phyloP scores from a whole-genome alignment of 2,888 invertebrate genomes.

The Phlogophora meticulosa region DNA sequence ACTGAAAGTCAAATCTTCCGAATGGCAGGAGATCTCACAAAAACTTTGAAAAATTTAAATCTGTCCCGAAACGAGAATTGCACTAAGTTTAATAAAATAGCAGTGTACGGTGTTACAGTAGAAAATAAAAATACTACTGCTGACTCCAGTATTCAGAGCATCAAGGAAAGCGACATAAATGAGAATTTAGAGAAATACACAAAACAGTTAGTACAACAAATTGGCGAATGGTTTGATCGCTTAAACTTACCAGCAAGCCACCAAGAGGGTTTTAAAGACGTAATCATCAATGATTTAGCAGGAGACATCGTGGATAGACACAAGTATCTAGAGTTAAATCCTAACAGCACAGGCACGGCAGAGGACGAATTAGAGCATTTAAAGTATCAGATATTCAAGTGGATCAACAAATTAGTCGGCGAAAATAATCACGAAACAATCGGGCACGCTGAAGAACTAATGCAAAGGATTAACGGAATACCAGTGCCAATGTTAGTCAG shows the following conservation, averaged over 20 bases:
- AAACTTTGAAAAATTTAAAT: constrained; percentile 29
- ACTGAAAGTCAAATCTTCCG: constrained; percentile 31
- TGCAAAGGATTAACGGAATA: constrained; percentile 74
- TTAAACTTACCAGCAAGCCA: constrained; percentile 63
- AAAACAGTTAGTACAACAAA: constrained; percentile 72
- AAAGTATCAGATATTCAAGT: constrained; percentile 83
- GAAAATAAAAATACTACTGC: constrained; percentile 10
- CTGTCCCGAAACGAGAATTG: neutral
- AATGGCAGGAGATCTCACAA: constrained; percentile 35
- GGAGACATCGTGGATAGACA: constrained; percentile 80
- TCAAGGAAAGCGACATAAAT: constrained; percentile 61
- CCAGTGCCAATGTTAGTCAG: constrained; percentile 67
- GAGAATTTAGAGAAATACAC: constrained; percentile 65
- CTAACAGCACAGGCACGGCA: constrained; percentile 57
- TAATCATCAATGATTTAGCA: constrained; percentile 76
- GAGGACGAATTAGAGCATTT: constrained; percentile 79
- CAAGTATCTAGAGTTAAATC: constrained; percentile 78
- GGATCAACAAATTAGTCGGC: constrained; percentile 76
- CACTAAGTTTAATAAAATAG: constrained; percentile 10
- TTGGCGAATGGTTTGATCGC: constrained; percentile 76
- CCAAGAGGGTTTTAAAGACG: constrained; percentile 65
- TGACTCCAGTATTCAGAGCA: constrained; percentile 51
- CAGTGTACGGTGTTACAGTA: constrained; percentile 40
- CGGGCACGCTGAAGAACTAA: constrained; percentile 72
- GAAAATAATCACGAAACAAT: constrained; percentile 72